phyloP scores from a whole-genome alignment of 2,113 vertebrate genomes.

The Heterochromis multidens region DNA sequence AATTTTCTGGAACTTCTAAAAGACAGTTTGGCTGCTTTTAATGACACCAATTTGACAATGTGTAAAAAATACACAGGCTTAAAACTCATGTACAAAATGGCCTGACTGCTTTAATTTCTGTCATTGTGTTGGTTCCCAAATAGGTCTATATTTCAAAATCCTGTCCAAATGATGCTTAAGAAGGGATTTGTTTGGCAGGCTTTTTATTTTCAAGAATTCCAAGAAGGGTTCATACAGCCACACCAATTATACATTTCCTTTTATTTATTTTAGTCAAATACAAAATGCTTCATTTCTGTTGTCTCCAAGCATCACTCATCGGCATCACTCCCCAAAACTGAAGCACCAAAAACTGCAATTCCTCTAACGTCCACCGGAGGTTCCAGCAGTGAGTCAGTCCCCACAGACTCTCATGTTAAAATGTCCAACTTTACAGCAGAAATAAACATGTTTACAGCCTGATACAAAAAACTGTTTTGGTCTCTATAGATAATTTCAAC shows the following conservation, averaged over 20 bases:
- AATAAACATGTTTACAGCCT: background rate
- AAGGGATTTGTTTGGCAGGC: accelerated
- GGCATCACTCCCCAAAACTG: background rate
- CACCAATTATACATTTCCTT: too few species aligned
- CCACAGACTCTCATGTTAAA: background rate
- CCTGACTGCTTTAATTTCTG: too few species aligned
- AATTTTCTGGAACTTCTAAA: too few species aligned
- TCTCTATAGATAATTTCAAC: background rate
- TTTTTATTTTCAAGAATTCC: too few species aligned
- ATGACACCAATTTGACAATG: too few species aligned
- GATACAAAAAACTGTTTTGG: too few species aligned
- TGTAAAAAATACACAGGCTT: too few species aligned
- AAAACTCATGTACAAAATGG: too few species aligned
- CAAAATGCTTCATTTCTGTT: too few species aligned
- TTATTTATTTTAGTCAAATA: background rate
- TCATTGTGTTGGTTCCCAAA: background rate
- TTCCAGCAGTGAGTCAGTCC: background rate
- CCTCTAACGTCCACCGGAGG: background rate
- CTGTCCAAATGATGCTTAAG: too few species aligned
- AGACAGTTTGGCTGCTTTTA: too few species aligned
- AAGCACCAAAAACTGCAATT: background rate
- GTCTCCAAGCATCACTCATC: background rate
- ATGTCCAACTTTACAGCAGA: background rate
- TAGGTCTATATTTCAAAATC: background rate
- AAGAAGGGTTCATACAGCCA: too few species aligned